These are phyloP conservation scores for Phasia obesa DNA, from an alignment of 2,888 invertebrate genomes.

Conservation along the genomic window DNA sequence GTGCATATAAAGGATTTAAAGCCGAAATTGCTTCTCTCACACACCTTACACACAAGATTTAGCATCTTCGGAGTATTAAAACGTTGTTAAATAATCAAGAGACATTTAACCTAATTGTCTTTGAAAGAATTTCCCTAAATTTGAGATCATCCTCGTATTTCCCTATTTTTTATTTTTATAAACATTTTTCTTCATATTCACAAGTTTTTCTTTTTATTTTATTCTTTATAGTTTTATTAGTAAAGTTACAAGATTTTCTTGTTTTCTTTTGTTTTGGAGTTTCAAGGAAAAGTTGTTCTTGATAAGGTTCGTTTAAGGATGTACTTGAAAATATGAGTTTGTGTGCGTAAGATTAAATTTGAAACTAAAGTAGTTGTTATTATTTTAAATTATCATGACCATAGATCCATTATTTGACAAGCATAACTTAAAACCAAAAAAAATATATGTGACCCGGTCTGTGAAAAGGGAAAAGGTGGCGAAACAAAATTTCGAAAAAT, in stretches of 20 bases:
- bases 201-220: conserved; percentile 28
- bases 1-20: too few species aligned
- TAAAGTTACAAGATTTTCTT: conserved; percentile 30
- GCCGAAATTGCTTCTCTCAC: too few species aligned
- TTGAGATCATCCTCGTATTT: not conserved
- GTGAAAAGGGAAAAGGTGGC: too few species aligned
- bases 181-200: conserved; percentile 1
- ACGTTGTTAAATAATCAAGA: too few species aligned
- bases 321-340: conserved; percentile 11
- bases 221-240: conserved; percentile 45
- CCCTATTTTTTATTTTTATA: conserved; percentile 15
- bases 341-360: conserved; percentile 9
- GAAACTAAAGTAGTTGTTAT: conserved; percentile 54
- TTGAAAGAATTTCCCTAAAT: not conserved
- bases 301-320: not conserved
- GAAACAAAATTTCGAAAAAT: too few species aligned
- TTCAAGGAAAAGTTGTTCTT: conserved; percentile 12
- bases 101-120: too few species aligned
- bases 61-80: too few species aligned
- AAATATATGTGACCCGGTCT: too few species aligned
- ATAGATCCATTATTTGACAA: conserved; percentile 67
- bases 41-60: too few species aligned
- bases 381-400: conserved; percentile 68
- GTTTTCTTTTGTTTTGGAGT: not conserved
- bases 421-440: conserved; percentile 43